These are phyloP conservation scores for Pangasius sanitwongsei DNA, from an alignment of 2,797 vertebrate genomes.

Conservation along the genomic window DNA sequence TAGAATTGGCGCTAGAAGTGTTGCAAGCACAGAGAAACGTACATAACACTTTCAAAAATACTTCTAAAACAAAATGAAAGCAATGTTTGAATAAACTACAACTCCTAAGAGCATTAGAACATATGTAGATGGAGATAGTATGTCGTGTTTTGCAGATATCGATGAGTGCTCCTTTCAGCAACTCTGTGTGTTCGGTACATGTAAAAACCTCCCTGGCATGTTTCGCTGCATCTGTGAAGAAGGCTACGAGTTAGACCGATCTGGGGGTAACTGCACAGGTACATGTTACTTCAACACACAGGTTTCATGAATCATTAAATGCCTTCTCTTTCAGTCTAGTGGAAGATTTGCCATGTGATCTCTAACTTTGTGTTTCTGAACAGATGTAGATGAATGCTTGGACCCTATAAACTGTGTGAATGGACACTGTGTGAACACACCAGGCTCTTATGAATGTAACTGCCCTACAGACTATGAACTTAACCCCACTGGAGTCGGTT, in stretches of 20 bases:
- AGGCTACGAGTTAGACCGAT: slow-evolving; percentile 81
- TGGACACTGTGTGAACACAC: slow-evolving; percentile 63
- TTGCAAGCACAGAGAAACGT: not conserved
- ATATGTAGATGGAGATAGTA: not conserved
- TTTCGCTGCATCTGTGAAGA: slow-evolving; percentile 83
- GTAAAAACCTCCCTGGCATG: slow-evolving; percentile 83
- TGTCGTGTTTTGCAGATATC: slow-evolving; percentile 70
- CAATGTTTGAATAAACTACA: not conserved
- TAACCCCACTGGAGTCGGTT: slow-evolving; percentile 64
- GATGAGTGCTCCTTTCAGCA: slow-evolving; percentile 84
- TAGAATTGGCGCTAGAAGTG: not conserved
- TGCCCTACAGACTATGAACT: slow-evolving; percentile 64
- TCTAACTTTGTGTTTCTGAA: slow-evolving; percentile 13
- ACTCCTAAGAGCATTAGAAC: not conserved
- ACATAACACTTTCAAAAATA: too few species aligned
- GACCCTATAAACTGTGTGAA: slow-evolving; percentile 66
- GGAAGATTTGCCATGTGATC: slow-evolving; percentile 4
- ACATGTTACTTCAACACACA: not conserved
- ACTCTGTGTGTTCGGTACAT: slow-evolving; percentile 84
- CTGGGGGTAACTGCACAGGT: slow-evolving; percentile 86
- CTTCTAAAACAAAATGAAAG: not conserved
- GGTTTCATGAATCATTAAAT: not conserved
- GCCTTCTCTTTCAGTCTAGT: not conserved
- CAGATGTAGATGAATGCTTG: slow-evolving; percentile 66
- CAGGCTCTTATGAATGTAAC: slow-evolving; percentile 64